Evolutionary conservation across 53 echinoderm and acorn worm species (phyloP), one percentile per base, ranked within the genome.

Genomic region (Luidia sarsii): DNA sequence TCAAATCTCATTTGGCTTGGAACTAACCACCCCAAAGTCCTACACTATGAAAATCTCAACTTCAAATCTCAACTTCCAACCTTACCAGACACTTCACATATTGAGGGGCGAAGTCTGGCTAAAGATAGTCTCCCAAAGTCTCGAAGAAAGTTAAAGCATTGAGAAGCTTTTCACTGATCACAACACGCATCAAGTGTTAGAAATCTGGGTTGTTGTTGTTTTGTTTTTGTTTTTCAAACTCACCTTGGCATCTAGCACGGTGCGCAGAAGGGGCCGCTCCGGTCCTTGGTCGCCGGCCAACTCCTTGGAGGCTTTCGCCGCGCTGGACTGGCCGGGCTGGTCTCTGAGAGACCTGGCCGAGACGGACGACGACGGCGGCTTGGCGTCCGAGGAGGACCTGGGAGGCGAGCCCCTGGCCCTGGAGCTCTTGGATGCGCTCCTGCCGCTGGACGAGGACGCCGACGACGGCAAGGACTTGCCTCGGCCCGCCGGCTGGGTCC

Each of bases 381-480:
- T 54, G 4, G 37, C 34, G 43, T 45, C 45, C 4, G 67, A 20
- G 19, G 57, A 55, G 2, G 72, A 72, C 0, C 38, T 22, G 19
- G 72, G 54, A 15, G 71, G 54, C 21, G 37, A 35, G 19, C 15
- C 19, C 56, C 56, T 72, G 38, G 56, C n/a, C 28, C 18, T 37
- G 28, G 24, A 14, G 46, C 45, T 41, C 24, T 38, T 56, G 7
- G 72, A 72, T 14, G 10, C 55, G 28, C 72, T 72, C 72, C 25
- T 72, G 24, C 72, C 33, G 41, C 72, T 23, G 2, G 72, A 72
- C 0, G 56, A 37, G 25, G 36, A 37, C 55, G 71, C 66, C 6
- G 54, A 43, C 65, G 73, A 48, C n/a, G n/a, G n/a, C n/a, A n/a
- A n/a, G 7, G 72, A 72, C 9, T 21, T 54, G 28, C 72, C 56